Base-by-base conservation (phyloP, 2,888 invertebrate species). In the Leptarthrus brevirostris region DNA sequence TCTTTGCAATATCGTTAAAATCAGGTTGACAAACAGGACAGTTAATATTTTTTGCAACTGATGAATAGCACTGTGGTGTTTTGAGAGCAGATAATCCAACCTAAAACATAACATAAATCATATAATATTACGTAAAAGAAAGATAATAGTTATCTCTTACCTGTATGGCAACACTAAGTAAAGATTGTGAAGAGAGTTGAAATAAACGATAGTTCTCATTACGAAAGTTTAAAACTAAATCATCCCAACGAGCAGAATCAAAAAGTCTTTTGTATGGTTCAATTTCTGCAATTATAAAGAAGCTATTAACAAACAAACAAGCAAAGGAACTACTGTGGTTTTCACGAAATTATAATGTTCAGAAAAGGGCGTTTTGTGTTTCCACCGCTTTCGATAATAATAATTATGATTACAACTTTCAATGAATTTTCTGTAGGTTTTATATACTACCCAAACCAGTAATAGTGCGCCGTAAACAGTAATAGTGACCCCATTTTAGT, bases 11-110 rank as follows among this genome's bases (percentile, higher is more conserved):
- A 78, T 91, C 89, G 85, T 93, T 94, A 74, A 98, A 89, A 80
- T 94, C 92, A 79, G 93, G 91, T 82, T 93, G 91, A 85, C 98
- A 98, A 70, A 97, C 96, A 0, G 98, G 98, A 83, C 98, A 98
- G 79, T 93, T 92, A 0, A 93, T 88, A 86, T 94, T 96, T 80
- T 90, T 88, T 72, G 90, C 90, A 81, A 89, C 88, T 76, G 87
- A 88, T 5, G 89, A 87, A 84, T 92, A 92, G 86, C 93, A 94
- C 87, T 93, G 93, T 82, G 96, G 96, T 77, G 97, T 97, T 86
- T 99, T 98, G 72, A 98, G 88, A 34, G 98, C 95, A 16, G 97
- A 96, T 18, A 98, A 87, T 0, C 98, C 98, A 58, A 96, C 95
- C 82, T 89, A 78, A 34, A 8, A 78, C 12, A 34, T 72, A 58